Evolutionary conservation across 2,797 vertebrate species (phyloP), one percentile per base, ranked within the genome.

Genomic region (Hoplostethus mediterraneus): DNA sequence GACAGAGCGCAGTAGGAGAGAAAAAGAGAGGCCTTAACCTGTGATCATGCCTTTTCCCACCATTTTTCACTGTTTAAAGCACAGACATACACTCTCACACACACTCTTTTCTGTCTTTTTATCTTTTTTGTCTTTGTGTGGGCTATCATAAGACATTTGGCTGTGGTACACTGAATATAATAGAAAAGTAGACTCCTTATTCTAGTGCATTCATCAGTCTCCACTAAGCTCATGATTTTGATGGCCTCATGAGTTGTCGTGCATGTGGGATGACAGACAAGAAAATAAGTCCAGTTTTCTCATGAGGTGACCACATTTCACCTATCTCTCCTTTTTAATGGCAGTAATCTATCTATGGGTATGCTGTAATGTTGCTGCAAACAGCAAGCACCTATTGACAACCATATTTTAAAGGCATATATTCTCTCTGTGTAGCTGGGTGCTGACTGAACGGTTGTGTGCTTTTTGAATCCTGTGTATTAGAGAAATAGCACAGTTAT

Each of bases 401-500:
- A 63, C 80, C 52, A 12, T 71, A 66, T 82, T 69, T 81, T 77
- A 49, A 71, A 82, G 65, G 74, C 74, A 77, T 78, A 54, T 73
- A 76, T 77, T 84, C 58, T 79, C 25, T 63, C 57, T 67, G 74
- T 73, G 82, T 83, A 83, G 63, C 66, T 77, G 71, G 69, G 59
- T 81, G 58, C 59, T 82, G 73, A 86, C 65, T 82, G 63, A 84
- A 79, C 68, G 72, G 77, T 81, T 47, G 61, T 73, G 70, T 79
- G 78, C 72, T 85, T 85, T 88, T 85, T 73, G 2, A 81, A 62
- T 63, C 33, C 44, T 25, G 17, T 60, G 17, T 81, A 64, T 76
- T 82, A 56, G 72, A 86, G 70, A 77, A 85, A 87, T 79, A 80
- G 90, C 88, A 92, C 90, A 91, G 89, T 55, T 73, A 75, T 62